Evolutionary conservation across 1,140 invertebrate species (phyloP).

Genomic region (Brachionus angularis): DNA sequence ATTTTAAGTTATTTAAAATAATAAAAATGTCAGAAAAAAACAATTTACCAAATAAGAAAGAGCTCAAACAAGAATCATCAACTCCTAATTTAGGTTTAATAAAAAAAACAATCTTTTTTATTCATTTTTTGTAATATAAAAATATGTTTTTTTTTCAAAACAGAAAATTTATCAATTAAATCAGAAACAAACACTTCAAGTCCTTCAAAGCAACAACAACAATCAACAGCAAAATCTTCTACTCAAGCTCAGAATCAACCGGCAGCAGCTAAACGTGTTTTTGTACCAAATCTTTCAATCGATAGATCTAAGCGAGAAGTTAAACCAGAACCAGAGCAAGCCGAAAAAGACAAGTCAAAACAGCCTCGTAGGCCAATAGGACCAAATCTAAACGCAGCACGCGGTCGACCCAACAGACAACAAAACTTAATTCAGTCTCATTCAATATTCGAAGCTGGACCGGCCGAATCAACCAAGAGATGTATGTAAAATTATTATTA

Average conservation of each 20-base stretch:
- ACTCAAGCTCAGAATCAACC: background rate
- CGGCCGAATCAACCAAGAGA: conserved; percentile 27
- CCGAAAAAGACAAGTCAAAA: conserved; percentile 15
- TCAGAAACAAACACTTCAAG: background rate
- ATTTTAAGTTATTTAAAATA: too few relatives aligned
- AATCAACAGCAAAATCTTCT: background rate
- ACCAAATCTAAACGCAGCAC: conserved; percentile 6
- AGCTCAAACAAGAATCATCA: too few relatives aligned
- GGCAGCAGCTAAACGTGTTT: conserved; percentile 1
- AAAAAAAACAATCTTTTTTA: too few relatives aligned
- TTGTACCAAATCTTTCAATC: conserved; percentile 35
- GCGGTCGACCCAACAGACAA: conserved; percentile 22
- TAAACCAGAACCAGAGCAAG: conserved; percentile 14
- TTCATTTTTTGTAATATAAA: too few relatives aligned
- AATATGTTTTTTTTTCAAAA: too few relatives aligned
- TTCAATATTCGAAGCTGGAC: conserved; percentile 40
- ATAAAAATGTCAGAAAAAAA: too few relatives aligned
- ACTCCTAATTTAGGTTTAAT: too few relatives aligned
- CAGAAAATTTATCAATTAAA: too few relatives aligned
- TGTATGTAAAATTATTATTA: conserved; percentile 28
- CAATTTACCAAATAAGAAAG: too few relatives aligned
- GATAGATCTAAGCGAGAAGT: conserved; percentile 26
- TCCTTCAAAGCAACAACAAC: background rate
- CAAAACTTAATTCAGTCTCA: conserved; percentile 42
- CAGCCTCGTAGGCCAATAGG: conserved; percentile 6